Conservation (phyloP, 53 echinoderm and acorn worm genomes). For the Crossaster papposus region DNA sequence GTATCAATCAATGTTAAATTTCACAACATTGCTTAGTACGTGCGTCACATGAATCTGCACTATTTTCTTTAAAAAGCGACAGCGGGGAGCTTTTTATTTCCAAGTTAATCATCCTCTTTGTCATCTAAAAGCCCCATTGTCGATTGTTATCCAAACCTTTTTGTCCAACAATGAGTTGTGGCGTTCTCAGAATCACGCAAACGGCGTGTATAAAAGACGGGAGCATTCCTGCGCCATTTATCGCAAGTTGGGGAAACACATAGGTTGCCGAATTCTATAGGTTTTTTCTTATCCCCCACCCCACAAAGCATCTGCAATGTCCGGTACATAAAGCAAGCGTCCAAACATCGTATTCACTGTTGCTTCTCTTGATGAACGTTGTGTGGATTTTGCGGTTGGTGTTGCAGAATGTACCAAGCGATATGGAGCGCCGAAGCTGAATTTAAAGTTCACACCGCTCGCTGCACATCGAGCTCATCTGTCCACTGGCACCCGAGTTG, state of each 20-base stretch:
- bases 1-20: too few relatives aligned
- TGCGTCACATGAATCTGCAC: background rate
- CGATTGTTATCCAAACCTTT: background rate
- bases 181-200: background rate
- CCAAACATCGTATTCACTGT: background rate
- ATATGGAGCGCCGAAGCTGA: too few relatives aligned
- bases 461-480: too few relatives aligned
- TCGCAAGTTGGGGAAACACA: background rate
- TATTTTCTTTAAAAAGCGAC: background rate
- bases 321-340: background rate
- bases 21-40: too few relatives aligned
- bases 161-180: background rate
- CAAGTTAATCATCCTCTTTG: background rate
- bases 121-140: background rate
- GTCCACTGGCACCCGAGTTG: too few relatives aligned
- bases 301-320: slow-evolving; percentile 2
- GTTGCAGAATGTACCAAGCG: too few relatives aligned
- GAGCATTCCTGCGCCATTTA: background rate
- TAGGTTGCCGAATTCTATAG: slow-evolving; percentile 42
- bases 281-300: background rate
- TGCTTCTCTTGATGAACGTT: background rate
- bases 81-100: background rate
- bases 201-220: background rate
- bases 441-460: too few relatives aligned
- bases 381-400: too few relatives aligned